These are phyloP conservation scores for Myrmecobius fasciatus DNA, from an alignment of 2,113 vertebrate genomes.

Conservation along the genomic window DNA sequence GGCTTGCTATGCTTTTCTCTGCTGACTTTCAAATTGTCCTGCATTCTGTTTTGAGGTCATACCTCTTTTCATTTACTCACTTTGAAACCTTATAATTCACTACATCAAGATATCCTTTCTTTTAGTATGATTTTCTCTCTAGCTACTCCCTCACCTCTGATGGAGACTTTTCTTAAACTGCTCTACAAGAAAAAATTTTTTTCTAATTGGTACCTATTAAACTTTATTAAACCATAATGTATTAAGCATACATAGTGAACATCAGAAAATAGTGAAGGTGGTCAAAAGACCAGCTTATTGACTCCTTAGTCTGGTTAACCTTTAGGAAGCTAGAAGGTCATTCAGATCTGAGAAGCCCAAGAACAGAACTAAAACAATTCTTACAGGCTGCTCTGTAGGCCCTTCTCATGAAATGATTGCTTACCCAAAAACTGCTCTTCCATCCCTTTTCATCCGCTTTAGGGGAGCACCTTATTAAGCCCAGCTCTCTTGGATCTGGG, in stretches of 20 bases:
- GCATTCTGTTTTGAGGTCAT: too few species aligned
- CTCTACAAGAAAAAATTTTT: not conserved
- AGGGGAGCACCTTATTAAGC: not conserved
- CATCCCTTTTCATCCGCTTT: not conserved
- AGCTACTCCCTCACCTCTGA: too few species aligned
- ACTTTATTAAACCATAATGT: not conserved
- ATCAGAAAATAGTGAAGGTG: not conserved
- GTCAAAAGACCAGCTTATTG: not conserved
- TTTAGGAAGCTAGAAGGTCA: not conserved
- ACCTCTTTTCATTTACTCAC: too few species aligned
- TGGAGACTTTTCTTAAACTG: too few species aligned
- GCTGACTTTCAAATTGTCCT: too few species aligned
- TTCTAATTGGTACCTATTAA: not conserved
- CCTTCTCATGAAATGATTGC: not conserved
- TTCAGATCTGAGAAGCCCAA: not conserved
- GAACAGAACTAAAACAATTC: not conserved
- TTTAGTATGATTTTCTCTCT: too few species aligned
- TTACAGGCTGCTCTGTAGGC: not conserved
- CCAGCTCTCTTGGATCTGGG: not conserved
- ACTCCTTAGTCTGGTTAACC: not conserved
- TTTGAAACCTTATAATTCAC: too few species aligned
- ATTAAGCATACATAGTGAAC: not conserved
- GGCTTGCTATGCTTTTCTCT: too few species aligned
- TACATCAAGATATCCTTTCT: too few species aligned
- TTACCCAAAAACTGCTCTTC: not conserved